Evolutionary conservation across 1,140 invertebrate species (phyloP).

Genomic region (Bicyclus anynana): DNA sequence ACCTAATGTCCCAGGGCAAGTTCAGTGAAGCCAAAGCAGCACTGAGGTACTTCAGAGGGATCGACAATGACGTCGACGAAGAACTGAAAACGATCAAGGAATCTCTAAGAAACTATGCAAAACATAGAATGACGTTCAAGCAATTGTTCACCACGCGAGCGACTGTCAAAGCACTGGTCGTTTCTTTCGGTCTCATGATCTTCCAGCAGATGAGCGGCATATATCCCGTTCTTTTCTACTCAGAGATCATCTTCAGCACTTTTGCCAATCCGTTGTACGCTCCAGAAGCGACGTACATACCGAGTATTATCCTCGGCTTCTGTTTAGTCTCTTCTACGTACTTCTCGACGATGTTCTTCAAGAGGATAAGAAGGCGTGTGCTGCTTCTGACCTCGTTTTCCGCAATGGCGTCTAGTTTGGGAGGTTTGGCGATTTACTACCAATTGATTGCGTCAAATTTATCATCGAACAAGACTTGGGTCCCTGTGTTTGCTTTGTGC

Average conservation of each 20-base stretch:
- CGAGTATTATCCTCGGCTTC: constrained; percentile 81
- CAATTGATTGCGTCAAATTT: constrained; percentile 70
- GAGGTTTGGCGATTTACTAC: constrained; percentile 81
- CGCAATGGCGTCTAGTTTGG: constrained; percentile 80
- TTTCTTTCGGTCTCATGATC: constrained; percentile 83
- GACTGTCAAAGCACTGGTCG: constrained; percentile 74
- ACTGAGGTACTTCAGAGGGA: constrained; percentile 82
- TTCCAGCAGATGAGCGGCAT: constrained; percentile 90
- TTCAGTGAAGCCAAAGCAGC: constrained; percentile 79
- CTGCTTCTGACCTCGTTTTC: constrained; percentile 81
- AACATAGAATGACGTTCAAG: constrained; percentile 62
- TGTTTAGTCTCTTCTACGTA: constrained; percentile 85
- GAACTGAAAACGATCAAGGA: constrained; percentile 80
- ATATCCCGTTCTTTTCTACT: constrained; percentile 88
- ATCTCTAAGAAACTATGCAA: constrained; percentile 54
- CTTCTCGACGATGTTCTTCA: constrained; percentile 83
- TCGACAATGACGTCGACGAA: constrained; percentile 81
- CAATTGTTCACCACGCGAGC: constrained; percentile 68
- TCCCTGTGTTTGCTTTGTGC: constrained; percentile 63
- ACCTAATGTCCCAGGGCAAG: constrained; percentile 74
- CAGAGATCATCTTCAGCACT: constrained; percentile 81
- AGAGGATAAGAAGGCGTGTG: constrained; percentile 83
- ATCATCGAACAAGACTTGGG: constrained; percentile 46
- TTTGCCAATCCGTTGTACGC: constrained; percentile 74
- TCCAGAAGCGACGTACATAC: constrained; percentile 51